Evolutionary conservation across 2,797 vertebrate genomes (phyloP).

Genomic region (Furcifer pardalis): DNA sequence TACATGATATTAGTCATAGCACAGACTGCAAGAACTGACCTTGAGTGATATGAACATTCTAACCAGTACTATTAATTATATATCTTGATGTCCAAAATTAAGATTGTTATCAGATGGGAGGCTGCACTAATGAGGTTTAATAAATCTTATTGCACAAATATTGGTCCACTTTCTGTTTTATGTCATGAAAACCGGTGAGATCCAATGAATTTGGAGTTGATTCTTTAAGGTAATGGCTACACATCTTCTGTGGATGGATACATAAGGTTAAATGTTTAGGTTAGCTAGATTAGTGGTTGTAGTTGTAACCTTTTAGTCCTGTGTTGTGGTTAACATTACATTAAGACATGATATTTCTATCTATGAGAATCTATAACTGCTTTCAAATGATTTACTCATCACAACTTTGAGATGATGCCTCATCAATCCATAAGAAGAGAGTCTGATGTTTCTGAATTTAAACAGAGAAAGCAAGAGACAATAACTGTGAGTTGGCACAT

Average conservation of each 20-base stretch:
- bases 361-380: background rate
- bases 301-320: background rate
- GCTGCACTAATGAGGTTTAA: slow-evolving; percentile 12
- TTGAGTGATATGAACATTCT: slow-evolving; percentile 25
- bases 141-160: slow-evolving; percentile 18
- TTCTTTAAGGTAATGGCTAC: background rate
- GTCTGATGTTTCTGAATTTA: background rate
- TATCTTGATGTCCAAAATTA: background rate
- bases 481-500: background rate
- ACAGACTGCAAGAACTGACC: slow-evolving; percentile 37
- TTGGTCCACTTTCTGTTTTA: background rate
- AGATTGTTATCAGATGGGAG: background rate
- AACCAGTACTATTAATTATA: slow-evolving; percentile 13
- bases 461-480: background rate
- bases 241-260: background rate
- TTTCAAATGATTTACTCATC: background rate
- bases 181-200: background rate
- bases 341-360: background rate
- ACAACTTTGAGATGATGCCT: background rate
- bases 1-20: slow-evolving; percentile 28
- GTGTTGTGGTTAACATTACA: background rate
- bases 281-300: background rate
- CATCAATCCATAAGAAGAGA: background rate
- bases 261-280: background rate
- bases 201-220: background rate